phyloP scores from a whole-genome alignment of 2,113 vertebrate genomes.

The cattle (Bos taurus) region ARS-UCD2.0 NC_037350.1:14091001-14091500 shows the following conservation, averaged over 20 bases:
- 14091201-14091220: neutral
- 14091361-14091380: neutral
- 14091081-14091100: neutral
- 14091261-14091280: neutral
- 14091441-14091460: neutral
- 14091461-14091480: rapidly evolving
- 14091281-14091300: neutral
- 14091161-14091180: neutral
- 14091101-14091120: neutral
- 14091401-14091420: neutral
- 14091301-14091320: neutral
- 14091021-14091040: no score
- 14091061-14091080: neutral
- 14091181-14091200: neutral
- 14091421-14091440: neutral
- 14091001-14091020: neutral
- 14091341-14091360: neutral
- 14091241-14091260: neutral
- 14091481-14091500: neutral
- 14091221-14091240: neutral
- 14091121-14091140: neutral
- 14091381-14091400: neutral
- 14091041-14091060: neutral
- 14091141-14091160: neutral
- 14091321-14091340: neutral